phyloP scores from a whole-genome alignment of 2,113 vertebrate species.

The Semicossyphus pulcher region DNA sequence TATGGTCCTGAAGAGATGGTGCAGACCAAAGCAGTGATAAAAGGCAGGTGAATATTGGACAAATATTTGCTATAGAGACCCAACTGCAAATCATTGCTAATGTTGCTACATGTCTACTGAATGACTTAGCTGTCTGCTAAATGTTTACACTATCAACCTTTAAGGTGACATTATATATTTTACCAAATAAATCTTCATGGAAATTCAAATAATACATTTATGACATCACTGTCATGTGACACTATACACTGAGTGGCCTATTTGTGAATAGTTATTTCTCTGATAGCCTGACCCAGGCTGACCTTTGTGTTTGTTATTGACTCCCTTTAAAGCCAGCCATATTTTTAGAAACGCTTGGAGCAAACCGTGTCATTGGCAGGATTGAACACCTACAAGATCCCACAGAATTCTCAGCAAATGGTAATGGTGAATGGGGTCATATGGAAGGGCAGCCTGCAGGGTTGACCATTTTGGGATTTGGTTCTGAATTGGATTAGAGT shows the following conservation, averaged over 20 bases:
- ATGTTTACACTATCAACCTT: too few species aligned
- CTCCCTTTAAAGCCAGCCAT: constrained; percentile 31
- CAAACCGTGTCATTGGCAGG: constrained; percentile 30
- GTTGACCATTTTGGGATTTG: constrained; percentile 70
- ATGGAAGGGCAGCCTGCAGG: constrained; percentile 66
- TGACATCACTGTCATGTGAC: background rate
- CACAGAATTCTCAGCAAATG: constrained; percentile 58
- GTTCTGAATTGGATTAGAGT: constrained; percentile 71
- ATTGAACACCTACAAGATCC: constrained; percentile 38
- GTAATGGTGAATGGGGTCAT: constrained; percentile 55
- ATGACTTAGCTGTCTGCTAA: too few species aligned
- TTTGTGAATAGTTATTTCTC: background rate
- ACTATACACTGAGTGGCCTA: constrained; percentile 7
- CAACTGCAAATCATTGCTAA: too few species aligned
- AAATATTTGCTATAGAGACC: too few species aligned
- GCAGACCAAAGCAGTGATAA: too few species aligned
- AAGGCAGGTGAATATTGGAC: too few species aligned
- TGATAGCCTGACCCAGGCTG: constrained; percentile 29
- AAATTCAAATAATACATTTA: background rate
- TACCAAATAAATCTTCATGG: too few species aligned
- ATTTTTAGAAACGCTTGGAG: constrained; percentile 50
- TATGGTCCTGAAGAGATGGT: too few species aligned
- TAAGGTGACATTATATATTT: too few species aligned
- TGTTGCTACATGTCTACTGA: too few species aligned
- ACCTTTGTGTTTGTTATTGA: constrained; percentile 7